A percentile compares a stretch with the other conserved stretches of the same genome.
phyloP scores from a whole-genome alignment of 2,113 vertebrate species.

The Uropsilus gracilis region DNA sequence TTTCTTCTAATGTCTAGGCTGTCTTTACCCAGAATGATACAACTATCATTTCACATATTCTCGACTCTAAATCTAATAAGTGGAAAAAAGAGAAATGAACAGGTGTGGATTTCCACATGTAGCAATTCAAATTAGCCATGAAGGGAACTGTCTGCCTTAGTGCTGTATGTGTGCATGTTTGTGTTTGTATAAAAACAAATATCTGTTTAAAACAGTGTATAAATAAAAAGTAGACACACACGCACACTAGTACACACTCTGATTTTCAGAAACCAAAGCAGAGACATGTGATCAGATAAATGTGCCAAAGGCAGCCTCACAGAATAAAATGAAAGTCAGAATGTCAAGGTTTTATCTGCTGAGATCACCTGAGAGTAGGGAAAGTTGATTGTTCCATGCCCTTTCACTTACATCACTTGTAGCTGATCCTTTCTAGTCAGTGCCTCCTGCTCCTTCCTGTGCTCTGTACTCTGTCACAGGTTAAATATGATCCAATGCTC shows the following conservation, averaged over 20 bases:
- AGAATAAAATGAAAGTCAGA: neutral
- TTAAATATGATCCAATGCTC: neutral
- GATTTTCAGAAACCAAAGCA: neutral
- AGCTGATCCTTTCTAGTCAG: neutral
- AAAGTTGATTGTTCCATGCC: neutral
- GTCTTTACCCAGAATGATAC: neutral
- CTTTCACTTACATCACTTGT: neutral
- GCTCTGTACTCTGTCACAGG: neutral
- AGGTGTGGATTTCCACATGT: neutral
- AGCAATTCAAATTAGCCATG: neutral
- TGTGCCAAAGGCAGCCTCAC: neutral
- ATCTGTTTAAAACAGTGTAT: neutral
- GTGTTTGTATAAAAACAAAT: neutral
- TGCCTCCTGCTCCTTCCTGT: neutral
- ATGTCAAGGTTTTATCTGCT: neutral
- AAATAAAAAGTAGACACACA: neutral
- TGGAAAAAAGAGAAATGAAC: conserved; percentile 12
- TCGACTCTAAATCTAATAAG: conserved; percentile 13
- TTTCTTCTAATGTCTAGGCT: neutral
- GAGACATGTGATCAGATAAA: neutral
- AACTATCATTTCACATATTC: neutral
- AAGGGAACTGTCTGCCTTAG: neutral
- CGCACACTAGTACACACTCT: neutral
- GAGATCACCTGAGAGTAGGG: neutral
- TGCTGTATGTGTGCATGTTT: neutral